Conservation (phyloP, 2,888 invertebrate genomes). For the Drosophila subsilvestris region DNA sequence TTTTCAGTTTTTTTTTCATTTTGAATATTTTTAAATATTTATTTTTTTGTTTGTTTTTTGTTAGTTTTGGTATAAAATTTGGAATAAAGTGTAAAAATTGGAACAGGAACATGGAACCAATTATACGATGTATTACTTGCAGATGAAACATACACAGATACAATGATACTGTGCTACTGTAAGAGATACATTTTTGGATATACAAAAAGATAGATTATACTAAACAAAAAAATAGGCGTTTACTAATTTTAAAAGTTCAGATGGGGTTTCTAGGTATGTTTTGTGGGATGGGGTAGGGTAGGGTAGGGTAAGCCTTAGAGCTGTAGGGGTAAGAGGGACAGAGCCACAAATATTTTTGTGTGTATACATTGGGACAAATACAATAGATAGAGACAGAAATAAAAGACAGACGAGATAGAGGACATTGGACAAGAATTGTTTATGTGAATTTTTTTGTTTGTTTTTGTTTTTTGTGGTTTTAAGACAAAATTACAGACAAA, state of each 20-base stretch:
- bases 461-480: slow-evolving; percentile 52
- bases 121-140: slow-evolving; percentile 59
- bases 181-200: slow-evolving; percentile 47
- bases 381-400: slow-evolving; percentile 57
- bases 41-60: slow-evolving; percentile 45
- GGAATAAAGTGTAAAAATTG: slow-evolving; percentile 42
- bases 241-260: slow-evolving; percentile 50
- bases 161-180: slow-evolving; percentile 62
- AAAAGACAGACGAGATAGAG: slow-evolving; percentile 59
- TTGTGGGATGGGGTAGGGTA: slow-evolving; percentile 3
- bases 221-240: slow-evolving; percentile 60
- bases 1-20: slow-evolving; percentile 12
- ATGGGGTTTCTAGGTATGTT: background rate
- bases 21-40: slow-evolving; percentile 3
- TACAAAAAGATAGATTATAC: slow-evolving; percentile 45
- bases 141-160: slow-evolving; percentile 49
- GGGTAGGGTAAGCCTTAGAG: slow-evolving; percentile 63
- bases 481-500: slow-evolving; percentile 68
- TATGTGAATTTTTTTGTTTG: slow-evolving; percentile 49
- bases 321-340: slow-evolving; percentile 53
- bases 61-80: slow-evolving; percentile 44
- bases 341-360: slow-evolving; percentile 47
- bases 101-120: slow-evolving; percentile 54
- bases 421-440: slow-evolving; percentile 47
- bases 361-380: slow-evolving; percentile 67